Evolutionary conservation across 2,113 vertebrate genomes (phyloP), one percentile per base, ranked within the genome.

Genomic region (Melanostigma gelatinosum): DNA sequence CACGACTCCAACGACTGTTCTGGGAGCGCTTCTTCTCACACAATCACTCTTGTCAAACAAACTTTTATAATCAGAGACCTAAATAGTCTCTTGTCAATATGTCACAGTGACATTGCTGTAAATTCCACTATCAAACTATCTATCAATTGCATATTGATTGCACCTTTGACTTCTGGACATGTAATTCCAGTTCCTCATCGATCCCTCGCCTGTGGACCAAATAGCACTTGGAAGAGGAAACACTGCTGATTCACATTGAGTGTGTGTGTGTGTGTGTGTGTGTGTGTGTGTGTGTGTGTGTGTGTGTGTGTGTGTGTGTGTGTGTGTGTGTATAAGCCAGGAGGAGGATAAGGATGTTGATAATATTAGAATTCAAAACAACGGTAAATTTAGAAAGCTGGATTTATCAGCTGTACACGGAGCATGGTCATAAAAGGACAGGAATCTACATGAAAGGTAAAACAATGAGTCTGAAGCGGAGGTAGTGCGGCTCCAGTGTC

Each of bases 171-270:
- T 82, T 63, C 67, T 40, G 16, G 12, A 73, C 73, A 77, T 75
- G 60, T 74, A 71, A 87, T 78, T 82, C 29, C 29, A 85, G 64
- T 16, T 76, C n/a, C 44, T 24, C 7, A 88, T 83, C 67, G 82
- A 92, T 88, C 34, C 48, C 36, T 36, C 32, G 22, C 40, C 46
- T 13, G 32, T 6, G n/a, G 24, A 55, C 24, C 32, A 71, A 77
- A 73, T 32, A 15, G 24, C 64, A 54, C 44, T 36, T 15, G 27
- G 46, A 74, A 38, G 13, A 55, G 70, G 50, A 84, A 46, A 57
- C 11, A 34, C 40, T 9, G 48, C 27, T 38, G 10, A 34, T 77
- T 73, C 62, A 57, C n/a, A 65, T 6, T 11, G 57, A 73, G 27
- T 67, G 13, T 20, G 32, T 29, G 29, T 29, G 29, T 29, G 29